Evolutionary conservation across 2,888 invertebrate species (phyloP).

Genomic region (Lepetodrilus schrolli): DNA sequence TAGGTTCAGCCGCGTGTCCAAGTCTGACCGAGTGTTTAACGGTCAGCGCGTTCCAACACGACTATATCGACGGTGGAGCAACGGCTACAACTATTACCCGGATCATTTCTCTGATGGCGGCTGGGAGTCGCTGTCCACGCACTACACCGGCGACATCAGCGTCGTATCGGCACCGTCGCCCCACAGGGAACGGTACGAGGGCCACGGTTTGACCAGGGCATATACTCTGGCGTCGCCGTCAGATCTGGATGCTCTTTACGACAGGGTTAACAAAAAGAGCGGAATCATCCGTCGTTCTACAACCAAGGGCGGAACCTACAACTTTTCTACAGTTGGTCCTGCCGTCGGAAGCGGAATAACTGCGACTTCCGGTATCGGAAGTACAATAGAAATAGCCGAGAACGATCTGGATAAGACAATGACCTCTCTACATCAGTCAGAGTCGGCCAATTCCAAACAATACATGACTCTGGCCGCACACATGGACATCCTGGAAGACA

Average conservation of each 20-base stretch:
- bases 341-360: not conserved
- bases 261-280: not conserved
- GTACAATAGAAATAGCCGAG: not conserved
- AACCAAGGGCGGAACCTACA: not conserved
- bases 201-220: not conserved
- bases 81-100: constrained; percentile 28
- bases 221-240: constrained; percentile 9
- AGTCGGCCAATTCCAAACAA: constrained; percentile 24
- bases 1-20: not conserved
- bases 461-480: constrained; percentile 36
- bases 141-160: constrained; percentile 31
- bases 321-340: not conserved
- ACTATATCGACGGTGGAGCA: constrained; percentile 28
- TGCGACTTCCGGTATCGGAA: not conserved
- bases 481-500: constrained; percentile 30
- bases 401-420: not conserved
- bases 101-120: constrained; percentile 31
- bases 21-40: constrained; percentile 7
- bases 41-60: constrained; percentile 1
- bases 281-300: not conserved
- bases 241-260: constrained; percentile 28
- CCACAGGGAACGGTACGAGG: not conserved
- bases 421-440: constrained; percentile 22
- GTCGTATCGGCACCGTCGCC: constrained; percentile 25
- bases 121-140: constrained; percentile 34